These are phyloP conservation scores for Sturnira hondurensis DNA, from an alignment of 2,113 vertebrate species.

Conservation along the genomic window DNA sequence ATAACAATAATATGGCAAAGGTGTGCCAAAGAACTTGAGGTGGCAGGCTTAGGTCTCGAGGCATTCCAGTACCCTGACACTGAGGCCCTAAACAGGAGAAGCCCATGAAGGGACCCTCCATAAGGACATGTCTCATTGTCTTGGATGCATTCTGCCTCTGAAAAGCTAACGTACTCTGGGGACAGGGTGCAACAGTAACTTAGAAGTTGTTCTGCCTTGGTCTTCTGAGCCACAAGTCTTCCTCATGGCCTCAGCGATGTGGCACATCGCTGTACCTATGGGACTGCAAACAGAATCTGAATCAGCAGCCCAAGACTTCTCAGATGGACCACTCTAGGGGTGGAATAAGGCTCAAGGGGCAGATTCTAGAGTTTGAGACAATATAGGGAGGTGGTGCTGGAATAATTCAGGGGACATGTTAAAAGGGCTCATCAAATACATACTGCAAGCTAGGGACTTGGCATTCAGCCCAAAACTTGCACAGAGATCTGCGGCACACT, in stretches of 20 bases:
- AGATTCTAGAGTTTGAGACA: background rate
- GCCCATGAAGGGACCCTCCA: background rate
- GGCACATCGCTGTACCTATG: fast-evolving
- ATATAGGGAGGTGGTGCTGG: background rate
- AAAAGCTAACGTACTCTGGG: background rate
- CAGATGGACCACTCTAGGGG: background rate
- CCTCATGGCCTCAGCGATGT: background rate
- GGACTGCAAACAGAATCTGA: no score
- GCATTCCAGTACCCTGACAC: no score
- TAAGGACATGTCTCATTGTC: background rate
- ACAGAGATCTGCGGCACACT: background rate
- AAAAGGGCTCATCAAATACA: background rate
- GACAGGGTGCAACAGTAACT: no score
- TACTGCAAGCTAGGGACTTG: background rate
- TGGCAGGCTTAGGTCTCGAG: background rate
- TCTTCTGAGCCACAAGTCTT: no score
- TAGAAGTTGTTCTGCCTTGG: background rate
- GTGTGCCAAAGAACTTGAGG: background rate
- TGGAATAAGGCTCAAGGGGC: background rate
- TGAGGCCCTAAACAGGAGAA: background rate
- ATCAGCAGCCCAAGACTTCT: background rate
- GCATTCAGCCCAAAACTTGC: fast-evolving
- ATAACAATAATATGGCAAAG: background rate
- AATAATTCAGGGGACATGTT: background rate
- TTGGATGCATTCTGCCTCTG: no score